Conservation (phyloP, 1,140 invertebrate species). For the Stegodyphus dumicola region DNA sequence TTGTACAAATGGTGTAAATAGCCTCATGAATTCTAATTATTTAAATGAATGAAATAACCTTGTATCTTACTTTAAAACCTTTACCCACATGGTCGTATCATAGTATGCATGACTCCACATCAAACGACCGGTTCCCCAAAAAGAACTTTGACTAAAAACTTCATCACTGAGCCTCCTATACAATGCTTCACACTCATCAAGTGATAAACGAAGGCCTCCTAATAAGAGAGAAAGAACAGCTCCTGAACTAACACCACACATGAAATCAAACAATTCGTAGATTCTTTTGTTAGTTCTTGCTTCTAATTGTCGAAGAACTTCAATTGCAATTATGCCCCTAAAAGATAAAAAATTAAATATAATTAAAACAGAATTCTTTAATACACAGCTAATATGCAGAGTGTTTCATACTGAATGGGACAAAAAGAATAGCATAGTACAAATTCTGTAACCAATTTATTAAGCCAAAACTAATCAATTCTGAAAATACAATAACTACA, state of each 20-base stretch:
- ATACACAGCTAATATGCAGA: too few species aligned
- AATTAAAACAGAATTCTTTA: too few species aligned
- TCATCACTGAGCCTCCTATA: constrained; percentile 78
- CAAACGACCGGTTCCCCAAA: constrained; percentile 81
- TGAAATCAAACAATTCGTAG: constrained; percentile 82
- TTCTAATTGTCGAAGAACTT: constrained; percentile 83
- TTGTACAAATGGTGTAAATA: constrained; percentile 6
- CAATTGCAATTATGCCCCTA: constrained; percentile 83
- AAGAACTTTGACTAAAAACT: constrained; percentile 78
- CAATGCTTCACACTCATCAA: constrained; percentile 75
- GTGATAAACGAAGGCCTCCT: constrained; percentile 73
- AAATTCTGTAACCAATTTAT: too few species aligned
- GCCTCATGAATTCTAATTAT: neutral
- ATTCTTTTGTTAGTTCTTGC: constrained; percentile 75
- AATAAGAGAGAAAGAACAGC: constrained; percentile 64
- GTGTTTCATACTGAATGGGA: too few species aligned
- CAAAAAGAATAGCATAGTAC: too few species aligned
- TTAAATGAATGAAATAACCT: neutral
- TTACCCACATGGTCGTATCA: constrained; percentile 86
- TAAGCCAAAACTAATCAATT: too few species aligned
- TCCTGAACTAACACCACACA: constrained; percentile 88
- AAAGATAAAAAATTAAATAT: too few species aligned
- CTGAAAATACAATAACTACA: too few species aligned
- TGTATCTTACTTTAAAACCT: constrained; percentile 75
- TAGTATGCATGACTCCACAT: constrained; percentile 91